phyloP scores from a whole-genome alignment of 2,113 vertebrate genomes.

The Agapornis roseicollis region DNA sequence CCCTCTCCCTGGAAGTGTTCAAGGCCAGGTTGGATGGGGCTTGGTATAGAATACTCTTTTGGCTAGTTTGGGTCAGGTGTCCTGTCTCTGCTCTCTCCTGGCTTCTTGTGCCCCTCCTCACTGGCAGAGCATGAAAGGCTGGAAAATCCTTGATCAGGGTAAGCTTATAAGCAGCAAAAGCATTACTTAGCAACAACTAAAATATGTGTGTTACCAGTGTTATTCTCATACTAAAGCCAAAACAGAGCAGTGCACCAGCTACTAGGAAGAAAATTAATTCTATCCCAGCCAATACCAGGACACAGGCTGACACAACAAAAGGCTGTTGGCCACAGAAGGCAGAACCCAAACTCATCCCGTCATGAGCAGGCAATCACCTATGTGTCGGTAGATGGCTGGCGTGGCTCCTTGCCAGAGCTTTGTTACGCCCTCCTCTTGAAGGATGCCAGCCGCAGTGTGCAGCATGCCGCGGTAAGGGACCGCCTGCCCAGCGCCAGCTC shows the following conservation, averaged over 20 bases:
- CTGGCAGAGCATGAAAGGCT: not conserved
- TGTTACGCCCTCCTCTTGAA: constrained; percentile 79
- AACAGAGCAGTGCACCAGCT: not conserved
- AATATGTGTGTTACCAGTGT: not conserved
- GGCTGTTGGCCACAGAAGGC: not conserved
- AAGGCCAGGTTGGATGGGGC: not conserved
- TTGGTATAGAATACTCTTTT: not conserved
- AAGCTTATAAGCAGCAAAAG: not conserved
- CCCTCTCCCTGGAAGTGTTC: not conserved
- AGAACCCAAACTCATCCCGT: not conserved
- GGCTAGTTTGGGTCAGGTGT: not conserved
- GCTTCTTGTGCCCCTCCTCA: not conserved
- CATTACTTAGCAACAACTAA: not conserved
- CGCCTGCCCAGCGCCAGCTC: not conserved
- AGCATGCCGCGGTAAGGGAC: constrained; percentile 79
- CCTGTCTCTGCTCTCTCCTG: not conserved
- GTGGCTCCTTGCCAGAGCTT: constrained; percentile 87
- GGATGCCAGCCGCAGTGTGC: constrained; percentile 76
- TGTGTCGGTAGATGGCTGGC: constrained; percentile 84
- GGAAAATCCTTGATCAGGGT: not conserved
- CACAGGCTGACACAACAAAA: not conserved
- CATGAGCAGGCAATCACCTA: constrained; percentile 73
- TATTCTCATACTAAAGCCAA: not conserved
- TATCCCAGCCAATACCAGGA: not conserved
- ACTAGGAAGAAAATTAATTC: not conserved